A percentile compares a stretch with the other conserved stretches of the same genome.
phyloP scores from a whole-genome alignment of 2,113 vertebrate species.

The Cebidichthys violaceus region DNA sequence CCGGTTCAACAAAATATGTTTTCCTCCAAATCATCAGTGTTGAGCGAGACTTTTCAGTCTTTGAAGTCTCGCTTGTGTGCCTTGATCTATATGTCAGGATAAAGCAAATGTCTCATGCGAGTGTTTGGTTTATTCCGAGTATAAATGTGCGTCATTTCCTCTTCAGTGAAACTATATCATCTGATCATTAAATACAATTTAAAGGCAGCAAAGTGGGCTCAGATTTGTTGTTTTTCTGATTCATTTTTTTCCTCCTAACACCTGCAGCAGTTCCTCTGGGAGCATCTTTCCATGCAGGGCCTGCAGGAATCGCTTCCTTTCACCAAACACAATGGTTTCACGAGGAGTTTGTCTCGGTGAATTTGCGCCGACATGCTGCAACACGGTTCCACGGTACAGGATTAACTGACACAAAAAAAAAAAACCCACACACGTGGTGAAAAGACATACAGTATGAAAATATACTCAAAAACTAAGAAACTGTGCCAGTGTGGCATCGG shows the following conservation, averaged over 20 bases:
- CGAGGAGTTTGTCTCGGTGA: constrained; percentile 61
- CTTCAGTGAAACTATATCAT: not conserved
- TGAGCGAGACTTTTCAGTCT: constrained; percentile 19
- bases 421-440: constrained; percentile 21
- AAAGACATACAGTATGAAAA: constrained; percentile 19
- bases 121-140: not conserved
- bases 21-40: not conserved
- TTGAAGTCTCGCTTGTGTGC: constrained; percentile 15
- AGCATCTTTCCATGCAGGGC: constrained; percentile 15
- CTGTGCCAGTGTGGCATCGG: not conserved
- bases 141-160: not conserved
- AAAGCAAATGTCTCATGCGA: constrained; percentile 2
- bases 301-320: constrained; percentile 35
- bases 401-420: constrained; percentile 50
- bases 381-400: constrained; percentile 60
- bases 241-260: not conserved
- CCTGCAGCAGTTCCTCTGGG: constrained; percentile 9
- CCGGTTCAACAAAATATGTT: not conserved
- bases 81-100: constrained; percentile 23
- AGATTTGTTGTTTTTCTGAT: not conserved
- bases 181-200: not conserved
- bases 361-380: constrained; percentile 55
- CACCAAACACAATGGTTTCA: constrained; percentile 44
- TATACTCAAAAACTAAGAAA: not conserved
- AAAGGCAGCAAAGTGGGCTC: not conserved